Percentiles rank a stretch among this genome's conserved stretches.
Conservation (phyloP, 2,888 invertebrate genomes). For the Cataglyphis livida region DNA sequence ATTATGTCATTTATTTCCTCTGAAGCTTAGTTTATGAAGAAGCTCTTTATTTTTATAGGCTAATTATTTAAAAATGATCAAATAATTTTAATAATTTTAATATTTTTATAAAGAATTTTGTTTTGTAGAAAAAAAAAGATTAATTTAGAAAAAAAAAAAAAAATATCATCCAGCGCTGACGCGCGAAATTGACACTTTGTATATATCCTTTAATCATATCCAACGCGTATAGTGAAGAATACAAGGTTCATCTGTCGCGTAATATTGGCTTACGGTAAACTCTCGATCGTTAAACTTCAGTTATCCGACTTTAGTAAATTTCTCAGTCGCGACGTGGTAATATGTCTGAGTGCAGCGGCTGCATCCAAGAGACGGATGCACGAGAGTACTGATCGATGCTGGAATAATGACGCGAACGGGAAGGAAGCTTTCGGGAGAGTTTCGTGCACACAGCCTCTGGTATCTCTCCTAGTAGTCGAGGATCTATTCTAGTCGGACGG, state of each 20-base stretch:
- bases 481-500: conserved; percentile 42
- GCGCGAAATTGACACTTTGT: background rate
- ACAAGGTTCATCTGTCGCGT: background rate
- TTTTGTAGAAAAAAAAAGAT: background rate
- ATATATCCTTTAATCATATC: background rate
- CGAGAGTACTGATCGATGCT: conserved; percentile 47
- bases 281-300: background rate
- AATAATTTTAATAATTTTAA: too few relatives aligned
- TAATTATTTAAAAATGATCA: background rate
- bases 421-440: conserved; percentile 21
- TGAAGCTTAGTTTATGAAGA: background rate
- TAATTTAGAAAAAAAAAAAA: background rate
- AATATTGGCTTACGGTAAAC: background rate
- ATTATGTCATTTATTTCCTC: background rate
- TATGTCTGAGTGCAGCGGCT: background rate
- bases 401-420: conserved; percentile 38
- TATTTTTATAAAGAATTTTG: background rate
- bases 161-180: background rate
- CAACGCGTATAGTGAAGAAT: background rate
- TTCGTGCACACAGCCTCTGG: conserved; percentile 3
- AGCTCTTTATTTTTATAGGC: background rate
- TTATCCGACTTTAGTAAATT: background rate
- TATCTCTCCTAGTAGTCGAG: conserved; percentile 47
- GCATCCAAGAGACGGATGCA: conserved; percentile 13
- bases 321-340: conserved; percentile 1